Conservation (phyloP, 1,140 invertebrate species). For the Helicoverpa zea region DNA sequence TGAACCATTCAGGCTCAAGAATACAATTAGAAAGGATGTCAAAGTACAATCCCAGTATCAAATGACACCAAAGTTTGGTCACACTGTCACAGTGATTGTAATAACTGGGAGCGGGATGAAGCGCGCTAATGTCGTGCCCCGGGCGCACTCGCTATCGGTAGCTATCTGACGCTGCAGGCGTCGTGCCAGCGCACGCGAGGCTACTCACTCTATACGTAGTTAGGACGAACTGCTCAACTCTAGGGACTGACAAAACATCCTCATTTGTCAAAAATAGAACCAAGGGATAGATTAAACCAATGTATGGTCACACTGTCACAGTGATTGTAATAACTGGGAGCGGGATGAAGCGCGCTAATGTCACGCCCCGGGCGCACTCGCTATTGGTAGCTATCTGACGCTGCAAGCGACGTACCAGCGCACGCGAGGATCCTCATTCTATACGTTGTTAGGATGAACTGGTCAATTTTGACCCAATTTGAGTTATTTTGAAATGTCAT, state of each 20-base stretch:
- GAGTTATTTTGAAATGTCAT: too few species aligned
- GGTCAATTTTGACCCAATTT: too few species aligned
- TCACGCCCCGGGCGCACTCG: slow-evolving; percentile 71
- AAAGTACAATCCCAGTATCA: too few species aligned
- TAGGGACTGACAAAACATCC: too few species aligned
- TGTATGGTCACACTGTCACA: slow-evolving; percentile 55
- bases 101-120: slow-evolving; percentile 74
- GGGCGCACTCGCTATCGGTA: slow-evolving; percentile 74
- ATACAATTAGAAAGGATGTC: too few species aligned
- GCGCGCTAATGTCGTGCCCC: slow-evolving; percentile 76
- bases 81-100: slow-evolving; percentile 56
- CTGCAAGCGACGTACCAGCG: slow-evolving; percentile 51
- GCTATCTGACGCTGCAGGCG: slow-evolving; percentile 62
- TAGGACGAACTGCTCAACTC: background rate
- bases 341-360: slow-evolving; percentile 76
- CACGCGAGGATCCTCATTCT: slow-evolving; percentile 15
- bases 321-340: slow-evolving; percentile 71
- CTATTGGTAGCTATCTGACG: slow-evolving; percentile 73
- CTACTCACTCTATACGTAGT: background rate
- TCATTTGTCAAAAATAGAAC: background rate
- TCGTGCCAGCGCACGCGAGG: slow-evolving; percentile 44
- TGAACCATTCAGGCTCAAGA: too few species aligned
- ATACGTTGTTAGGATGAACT: background rate
- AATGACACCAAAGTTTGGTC: slow-evolving; percentile 53
- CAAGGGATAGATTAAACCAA: slow-evolving; percentile 16